Base-by-base conservation (phyloP, 1,140 invertebrate genomes). In the Notospermus geniculatus region DNA sequence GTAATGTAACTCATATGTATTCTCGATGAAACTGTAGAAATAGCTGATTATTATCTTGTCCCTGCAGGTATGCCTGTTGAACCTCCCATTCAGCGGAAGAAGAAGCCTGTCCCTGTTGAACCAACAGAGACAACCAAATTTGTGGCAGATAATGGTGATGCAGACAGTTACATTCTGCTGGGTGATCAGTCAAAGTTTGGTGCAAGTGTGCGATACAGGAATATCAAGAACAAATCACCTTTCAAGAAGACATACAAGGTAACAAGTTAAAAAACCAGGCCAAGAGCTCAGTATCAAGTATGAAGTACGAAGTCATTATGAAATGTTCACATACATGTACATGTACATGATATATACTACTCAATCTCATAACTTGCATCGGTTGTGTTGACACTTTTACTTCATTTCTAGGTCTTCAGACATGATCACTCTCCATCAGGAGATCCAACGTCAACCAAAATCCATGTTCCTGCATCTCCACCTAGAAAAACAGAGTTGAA, bases 31-130 rank as follows among this genome's bases (percentile, higher is more conserved):
- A n/a, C n/a, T n/a, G n/a, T n/a, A n/a, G n/a, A n/a, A n/a, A n/a
- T n/a, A n/a, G n/a, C n/a, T n/a, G n/a, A n/a, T n/a, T n/a, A n/a
- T n/a, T n/a, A n/a, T 36, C 15, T 15, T 15, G 32, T 36, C 15
- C 15, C 32, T 50, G 39, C 25, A 64, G 60, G 59, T 27, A 15
- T 57, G 4, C 11, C 27, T 22, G 36, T 53, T 32, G 78, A 80
- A 46, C 78, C 78, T 41, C 68, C 76, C 19, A 59, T 80, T 2
- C 76, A 78, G 57, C 70, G 74, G 25, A 78, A 77, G 65, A 74
- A 73, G 36, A 69, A 59, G 41, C 62, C 64, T 0, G 27, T 59
- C 9, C 30, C 36, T 1, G 9, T 55, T 19, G 23, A n/a, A 7
- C 59, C 54, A 2, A 58, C 54, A 11, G 59, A 39, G n/a, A 39